Conservation (phyloP, 2,797 vertebrate genomes). For the Sternarchorhynchus goeldii region DNA sequence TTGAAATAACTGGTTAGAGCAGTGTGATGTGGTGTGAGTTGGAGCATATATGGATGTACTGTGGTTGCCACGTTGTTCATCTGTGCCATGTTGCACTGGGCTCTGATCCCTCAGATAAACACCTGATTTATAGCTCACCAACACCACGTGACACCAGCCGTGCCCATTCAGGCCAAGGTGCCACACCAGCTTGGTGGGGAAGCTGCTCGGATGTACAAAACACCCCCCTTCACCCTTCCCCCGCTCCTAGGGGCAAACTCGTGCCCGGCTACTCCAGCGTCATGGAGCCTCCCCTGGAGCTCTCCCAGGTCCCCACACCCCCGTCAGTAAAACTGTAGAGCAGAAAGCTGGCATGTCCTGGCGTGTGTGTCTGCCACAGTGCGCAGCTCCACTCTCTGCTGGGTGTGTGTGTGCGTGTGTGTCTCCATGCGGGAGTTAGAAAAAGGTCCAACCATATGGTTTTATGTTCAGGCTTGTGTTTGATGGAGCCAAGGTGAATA, state of each 20-base stretch:
- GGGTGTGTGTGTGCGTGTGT: constrained; percentile 15
- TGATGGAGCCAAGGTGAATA: constrained; percentile 13
- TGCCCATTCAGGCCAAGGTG: constrained; percentile 59
- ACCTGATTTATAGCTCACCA: constrained; percentile 49
- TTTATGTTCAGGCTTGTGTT: constrained; percentile 25
- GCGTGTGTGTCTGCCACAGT: constrained; percentile 35
- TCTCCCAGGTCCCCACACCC: constrained; percentile 35
- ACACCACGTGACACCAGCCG: constrained; percentile 59
- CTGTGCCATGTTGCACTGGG: constrained; percentile 45
- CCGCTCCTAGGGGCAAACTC: constrained; percentile 30
- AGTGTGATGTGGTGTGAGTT: too few relatives aligned
- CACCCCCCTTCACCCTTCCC: constrained; percentile 20
- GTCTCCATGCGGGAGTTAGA: not conserved
- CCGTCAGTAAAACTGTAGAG: constrained; percentile 26
- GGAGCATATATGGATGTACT: not conserved
- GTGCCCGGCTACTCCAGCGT: constrained; percentile 3
- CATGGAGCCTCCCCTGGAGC: constrained; percentile 7
- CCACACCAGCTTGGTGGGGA: constrained; percentile 39
- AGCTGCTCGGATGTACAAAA: too few relatives aligned
- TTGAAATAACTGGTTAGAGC: too few relatives aligned
- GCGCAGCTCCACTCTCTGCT: constrained; percentile 31
- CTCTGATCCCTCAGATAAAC: constrained; percentile 70
- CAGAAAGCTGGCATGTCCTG: constrained; percentile 21
- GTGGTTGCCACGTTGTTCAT: constrained; percentile 19
- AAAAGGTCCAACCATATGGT: constrained; percentile 1